Percentiles rank a stretch among this genome's conserved stretches.
These are phyloP conservation scores for Thalassophryne amazonica DNA, from an alignment of 2,797 vertebrate genomes.

Conservation along the genomic window DNA sequence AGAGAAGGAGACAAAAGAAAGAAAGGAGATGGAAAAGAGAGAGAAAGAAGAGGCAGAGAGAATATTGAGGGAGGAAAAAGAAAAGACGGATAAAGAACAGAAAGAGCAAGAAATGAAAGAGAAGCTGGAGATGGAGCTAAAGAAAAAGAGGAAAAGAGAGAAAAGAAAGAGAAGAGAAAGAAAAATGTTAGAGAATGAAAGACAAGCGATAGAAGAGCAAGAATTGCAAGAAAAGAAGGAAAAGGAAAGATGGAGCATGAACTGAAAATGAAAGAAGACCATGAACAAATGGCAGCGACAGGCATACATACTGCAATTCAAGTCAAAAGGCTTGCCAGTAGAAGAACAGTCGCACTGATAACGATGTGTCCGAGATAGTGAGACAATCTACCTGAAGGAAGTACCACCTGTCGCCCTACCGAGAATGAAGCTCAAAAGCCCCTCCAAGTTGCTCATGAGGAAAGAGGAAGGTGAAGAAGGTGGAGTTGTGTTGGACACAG, in stretches of 20 bases:
- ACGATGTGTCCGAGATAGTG: not conserved
- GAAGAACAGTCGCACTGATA: constrained; percentile 62
- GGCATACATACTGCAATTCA: constrained; percentile 24
- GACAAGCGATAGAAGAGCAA: constrained; percentile 1
- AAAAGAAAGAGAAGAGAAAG: constrained; percentile 1
- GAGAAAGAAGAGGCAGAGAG: constrained; percentile 33
- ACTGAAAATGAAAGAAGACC: constrained; percentile 6
- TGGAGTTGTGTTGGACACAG: constrained; percentile 48
- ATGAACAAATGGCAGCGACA: constrained; percentile 25
- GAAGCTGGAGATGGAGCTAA: constrained; percentile 28
- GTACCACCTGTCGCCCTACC: constrained; percentile 3
- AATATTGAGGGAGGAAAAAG: constrained; percentile 27
- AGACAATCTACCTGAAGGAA: constrained; percentile 45
- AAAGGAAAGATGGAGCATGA: constrained; percentile 15
- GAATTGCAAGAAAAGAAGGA: not conserved
- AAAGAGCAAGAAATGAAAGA: not conserved
- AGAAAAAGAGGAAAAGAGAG: constrained; percentile 25
- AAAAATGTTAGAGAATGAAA: constrained; percentile 5
- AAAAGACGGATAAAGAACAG: not conserved
- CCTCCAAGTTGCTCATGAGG: constrained; percentile 57
- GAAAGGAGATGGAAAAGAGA: constrained; percentile 30
- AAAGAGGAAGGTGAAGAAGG: constrained; percentile 39
- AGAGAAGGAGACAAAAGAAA: constrained; percentile 14
- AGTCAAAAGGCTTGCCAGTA: constrained; percentile 53
- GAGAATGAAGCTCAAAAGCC: constrained; percentile 10